Evolutionary conservation across 2,113 vertebrate genomes (phyloP), one percentile per base, ranked within the genome.

Genomic region (Trematocara nigrifrons): DNA sequence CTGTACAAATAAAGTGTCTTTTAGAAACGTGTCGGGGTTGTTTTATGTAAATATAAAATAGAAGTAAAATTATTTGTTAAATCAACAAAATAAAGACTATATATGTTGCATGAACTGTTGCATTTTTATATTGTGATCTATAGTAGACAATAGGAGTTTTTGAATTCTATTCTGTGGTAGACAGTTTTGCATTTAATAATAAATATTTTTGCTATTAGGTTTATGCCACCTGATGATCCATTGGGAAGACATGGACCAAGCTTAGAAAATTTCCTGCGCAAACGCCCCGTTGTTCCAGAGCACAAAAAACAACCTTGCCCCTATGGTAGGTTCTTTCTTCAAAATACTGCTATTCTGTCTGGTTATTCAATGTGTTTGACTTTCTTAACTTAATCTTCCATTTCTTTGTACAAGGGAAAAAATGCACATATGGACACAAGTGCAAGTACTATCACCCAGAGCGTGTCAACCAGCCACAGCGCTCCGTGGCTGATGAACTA

Each of bases 381-480:
- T 42, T 80, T 71, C 6, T 77, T 87, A 52, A 87, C n/a, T 26
- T 40, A 6, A 20, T 64, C 9, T 71, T 4, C 20, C 87, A 15
- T 91, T 83, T 93, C 54, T 83, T 86, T 79, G 45, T 64, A 90
- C 94, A 98, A 95, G 98, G 99, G 89, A 99, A 99, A 96, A 99
- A 99, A 95, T 99, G 99, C 95, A 99, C 99, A 78, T 99, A 99
- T 86, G 99, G 99, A 93, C 98, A 99, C 94, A 99, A 99, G 96
- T 99, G 99, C 96, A 99, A 99, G 96, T 99, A 99, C 96, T 99
- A 99, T 94, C 99, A 99, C 89, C 99, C 99, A 13, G 99, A 99
- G 94, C 97, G 99, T 83, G 97, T 98, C 89, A 99, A 98, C 95
- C 98, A 99, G 92, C 97, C 98, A 12, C 97, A 97, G 95, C 96